phyloP scores from a whole-genome alignment of 1,140 invertebrate genomes.

The Euborellia annulipes region DNA sequence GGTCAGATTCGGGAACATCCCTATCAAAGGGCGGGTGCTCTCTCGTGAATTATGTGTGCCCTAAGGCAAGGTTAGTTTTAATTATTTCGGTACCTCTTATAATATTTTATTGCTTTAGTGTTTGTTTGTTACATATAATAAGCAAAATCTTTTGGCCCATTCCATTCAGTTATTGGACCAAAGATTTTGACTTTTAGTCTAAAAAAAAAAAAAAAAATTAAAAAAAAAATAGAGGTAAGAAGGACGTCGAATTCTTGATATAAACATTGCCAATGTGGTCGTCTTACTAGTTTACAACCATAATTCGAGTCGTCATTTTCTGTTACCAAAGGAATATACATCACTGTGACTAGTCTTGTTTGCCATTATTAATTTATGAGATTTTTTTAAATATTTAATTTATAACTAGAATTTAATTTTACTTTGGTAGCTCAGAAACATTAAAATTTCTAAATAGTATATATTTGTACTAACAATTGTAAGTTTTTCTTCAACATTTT shows the following conservation, averaged over 20 bases:
- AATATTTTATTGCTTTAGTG: constrained; percentile 1
- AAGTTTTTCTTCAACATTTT: no score
- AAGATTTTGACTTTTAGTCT: background rate
- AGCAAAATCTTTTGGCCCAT: constrained; percentile 2
- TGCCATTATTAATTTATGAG: no score
- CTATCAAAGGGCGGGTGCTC: constrained; percentile 78
- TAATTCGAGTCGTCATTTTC: no score
- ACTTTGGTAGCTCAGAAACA: no score
- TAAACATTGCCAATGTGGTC: no score
- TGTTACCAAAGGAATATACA: no score
- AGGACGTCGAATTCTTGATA: constrained; percentile 6
- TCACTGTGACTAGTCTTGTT: no score
- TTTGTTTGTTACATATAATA: constrained; percentile 3
- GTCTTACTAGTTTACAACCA: no score
- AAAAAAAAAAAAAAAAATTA: background rate
- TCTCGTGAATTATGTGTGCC: constrained; percentile 37
- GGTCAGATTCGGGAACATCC: constrained; percentile 78
- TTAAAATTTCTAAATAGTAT: no score
- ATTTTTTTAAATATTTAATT: no score
- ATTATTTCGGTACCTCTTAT: constrained; percentile 4
- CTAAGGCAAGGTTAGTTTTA: constrained; percentile 13
- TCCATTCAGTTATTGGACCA: constrained; percentile 1
- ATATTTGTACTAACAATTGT: no score
- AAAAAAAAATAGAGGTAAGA: background rate
- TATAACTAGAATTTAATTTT: no score